These are phyloP conservation scores for Tenthredo notha DNA, from an alignment of 2,888 invertebrate species.

Conservation along the genomic window DNA sequence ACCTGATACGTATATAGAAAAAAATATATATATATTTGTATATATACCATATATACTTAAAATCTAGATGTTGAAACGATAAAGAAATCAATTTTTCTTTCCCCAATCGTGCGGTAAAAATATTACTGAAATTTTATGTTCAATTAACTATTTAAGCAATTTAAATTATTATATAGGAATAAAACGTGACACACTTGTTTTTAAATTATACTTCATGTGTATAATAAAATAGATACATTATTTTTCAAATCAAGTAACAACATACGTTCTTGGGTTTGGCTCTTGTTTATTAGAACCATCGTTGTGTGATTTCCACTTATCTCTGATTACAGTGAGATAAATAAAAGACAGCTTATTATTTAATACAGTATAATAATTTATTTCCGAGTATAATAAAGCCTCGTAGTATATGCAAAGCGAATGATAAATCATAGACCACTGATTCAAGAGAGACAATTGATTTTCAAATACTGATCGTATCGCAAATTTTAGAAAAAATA, in stretches of 20 bases:
- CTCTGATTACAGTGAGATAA: background rate
- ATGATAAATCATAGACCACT: background rate
- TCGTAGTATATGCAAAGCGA: background rate
- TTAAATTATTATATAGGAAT: background rate
- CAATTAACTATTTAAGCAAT: background rate
- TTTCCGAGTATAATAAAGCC: background rate
- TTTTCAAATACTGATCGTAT: background rate
- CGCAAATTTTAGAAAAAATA: background rate
- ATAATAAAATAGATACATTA: background rate
- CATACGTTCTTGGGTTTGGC: background rate
- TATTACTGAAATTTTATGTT: background rate
- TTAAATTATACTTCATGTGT: background rate
- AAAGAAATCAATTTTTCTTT: background rate
- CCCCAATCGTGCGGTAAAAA: background rate
- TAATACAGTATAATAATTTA: background rate
- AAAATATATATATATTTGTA: no score
- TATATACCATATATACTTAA: background rate
- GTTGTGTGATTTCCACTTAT: background rate
- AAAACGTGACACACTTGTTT: background rate
- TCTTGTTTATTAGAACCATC: background rate
- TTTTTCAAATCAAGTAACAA: background rate
- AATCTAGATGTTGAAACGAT: conserved; percentile 5
- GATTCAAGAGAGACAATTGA: background rate
- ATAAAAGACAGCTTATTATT: background rate
- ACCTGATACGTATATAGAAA: background rate